Base-by-base conservation (phyloP, 2,888 invertebrate genomes). In the Limulus polyphemus region DNA sequence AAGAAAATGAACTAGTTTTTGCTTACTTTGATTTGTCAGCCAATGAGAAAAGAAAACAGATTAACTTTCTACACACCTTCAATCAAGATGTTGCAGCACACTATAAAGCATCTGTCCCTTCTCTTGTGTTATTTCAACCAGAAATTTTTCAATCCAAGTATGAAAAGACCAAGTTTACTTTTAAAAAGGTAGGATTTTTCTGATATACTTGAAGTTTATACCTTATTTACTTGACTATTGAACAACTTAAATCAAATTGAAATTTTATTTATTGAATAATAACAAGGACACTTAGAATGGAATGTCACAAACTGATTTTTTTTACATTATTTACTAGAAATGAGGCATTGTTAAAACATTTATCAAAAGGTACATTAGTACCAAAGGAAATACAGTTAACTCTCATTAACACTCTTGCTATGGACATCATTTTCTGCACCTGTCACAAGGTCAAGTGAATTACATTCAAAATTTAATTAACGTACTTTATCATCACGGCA, bases 111-210 rank as follows among this genome's bases (percentile, higher is more conserved):
- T 48, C 61, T 47, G 48, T 57, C 16, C 74, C 78, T 64, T 75
- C 78, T 50, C 72, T 81, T 17, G 74, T 79, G 58, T 74, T 80
- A 2, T 77, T 78, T 69, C 77, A 77, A 62, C 77, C 81, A 16
- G 77, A 80, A 63, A 75, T 77, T 52, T 81, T 78, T 72, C 73
- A 76, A 60, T 79, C 80, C 17, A 76, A 80, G 63, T 79, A 76
- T 73, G 82, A 82, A 71, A 76, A 78, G 13, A 77, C 76, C 65
- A 75, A 74, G 68, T 72, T 76, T 62, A 71, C 74, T 17, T 73
- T 78, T 50, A 72, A 75, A 65, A 75, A 77, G 76, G 78, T 78
- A 70, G 67, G 61, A 62, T 47, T 58, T 63, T n/a, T 50, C 57
- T 60, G 16, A 47, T 61, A 49, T 54, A 16, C 50, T 50, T 46